Evolutionary conservation across 2,797 vertebrate genomes (phyloP), one percentile per base, ranked within the genome.

Genomic region (Alauda arvensis): DNA sequence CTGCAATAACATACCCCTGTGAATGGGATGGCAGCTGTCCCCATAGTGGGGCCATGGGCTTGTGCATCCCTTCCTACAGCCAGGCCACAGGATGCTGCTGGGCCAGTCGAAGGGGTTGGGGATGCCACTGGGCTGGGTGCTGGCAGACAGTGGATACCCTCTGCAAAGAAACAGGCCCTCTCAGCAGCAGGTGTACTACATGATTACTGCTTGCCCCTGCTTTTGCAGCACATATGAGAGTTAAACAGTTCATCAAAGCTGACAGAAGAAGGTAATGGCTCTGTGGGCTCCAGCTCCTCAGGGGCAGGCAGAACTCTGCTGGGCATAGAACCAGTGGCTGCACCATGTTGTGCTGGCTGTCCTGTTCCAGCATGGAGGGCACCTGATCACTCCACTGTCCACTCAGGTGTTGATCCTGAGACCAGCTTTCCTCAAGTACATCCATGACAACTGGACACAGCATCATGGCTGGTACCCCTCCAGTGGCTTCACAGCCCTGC

Each of bases 241-340:
- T 98, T 51, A 98, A 98, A 91, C 96, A 94, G 7, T 88, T 95
- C 63, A 95, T 98, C 70, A 9, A 84, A 60, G 98, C 97, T 8
- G 98, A 99, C 84, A 97, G 97, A 96, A 97, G 91, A 98, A 98
- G 97, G 98, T 98, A 91, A 95, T 92, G 33, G 17, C 34, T 52
- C 6, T 3, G 10, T 2, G 5, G 31, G 45, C 20, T 37, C 55
- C 51, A 69, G 33, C 31, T 33, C n/a, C 40, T 59, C 34, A 12
- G 3, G 11, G 23, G 16, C 33, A 77, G 28, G 29, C 45, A 39
- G 17, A 37, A 62, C 28, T 56, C 34, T n/a, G 56, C 31, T 3
- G 5, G 33, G 53, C 29, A 71, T 39, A 63, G n/a, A 31, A 26
- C 19, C 6, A 4, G 1, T 1, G 11, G 28, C 51, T 4, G 14